These are phyloP conservation scores for Pediacus dermestoides DNA, from an alignment of 2,888 invertebrate species.

Conservation along the genomic window DNA sequence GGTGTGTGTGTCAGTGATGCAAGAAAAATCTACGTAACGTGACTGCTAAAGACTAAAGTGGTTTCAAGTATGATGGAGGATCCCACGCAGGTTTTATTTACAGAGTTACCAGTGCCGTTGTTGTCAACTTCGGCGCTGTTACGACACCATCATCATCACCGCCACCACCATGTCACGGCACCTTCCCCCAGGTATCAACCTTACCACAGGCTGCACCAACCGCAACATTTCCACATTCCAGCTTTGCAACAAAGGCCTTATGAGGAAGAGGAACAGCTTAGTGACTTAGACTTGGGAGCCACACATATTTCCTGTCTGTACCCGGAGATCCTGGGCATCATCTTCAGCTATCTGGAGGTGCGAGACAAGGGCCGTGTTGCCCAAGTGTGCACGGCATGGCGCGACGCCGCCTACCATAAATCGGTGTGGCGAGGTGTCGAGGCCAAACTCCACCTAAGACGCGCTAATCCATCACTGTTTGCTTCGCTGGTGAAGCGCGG, in stretches of 20 bases:
- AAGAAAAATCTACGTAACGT: slow-evolving; percentile 10
- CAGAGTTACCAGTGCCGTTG: slow-evolving; percentile 57
- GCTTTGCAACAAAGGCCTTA: slow-evolving; percentile 30
- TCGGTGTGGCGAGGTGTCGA: slow-evolving; percentile 93
- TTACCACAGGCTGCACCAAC: slow-evolving; percentile 67
- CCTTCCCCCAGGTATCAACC: slow-evolving; percentile 55
- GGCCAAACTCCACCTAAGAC: slow-evolving; percentile 82
- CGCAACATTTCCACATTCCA: slow-evolving; percentile 53
- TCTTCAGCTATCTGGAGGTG: slow-evolving; percentile 85
- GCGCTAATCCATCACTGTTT: slow-evolving; percentile 80
- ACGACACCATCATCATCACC: slow-evolving; percentile 53
- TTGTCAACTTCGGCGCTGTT: slow-evolving; percentile 52
- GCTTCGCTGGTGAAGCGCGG: slow-evolving; percentile 82
- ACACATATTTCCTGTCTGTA: slow-evolving; percentile 85
- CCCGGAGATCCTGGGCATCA: slow-evolving; percentile 88
- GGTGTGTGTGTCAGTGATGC: slow-evolving; percentile 33
- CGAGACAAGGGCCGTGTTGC: slow-evolving; percentile 86
- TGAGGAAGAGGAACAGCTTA: slow-evolving; percentile 26
- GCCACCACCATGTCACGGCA: slow-evolving; percentile 51
- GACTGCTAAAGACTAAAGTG: slow-evolving; percentile 26
- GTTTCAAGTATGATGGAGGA: slow-evolving; percentile 52
- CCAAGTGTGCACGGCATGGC: slow-evolving; percentile 85
- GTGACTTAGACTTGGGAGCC: slow-evolving; percentile 45
- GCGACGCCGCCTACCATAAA: slow-evolving; percentile 88
- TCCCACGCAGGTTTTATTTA: slow-evolving; percentile 55